A percentile compares a stretch with the other conserved stretches of the same genome.
Evolutionary conservation across 2,113 vertebrate species (phyloP).

Genomic region (Connochaetes taurinus): DNA sequence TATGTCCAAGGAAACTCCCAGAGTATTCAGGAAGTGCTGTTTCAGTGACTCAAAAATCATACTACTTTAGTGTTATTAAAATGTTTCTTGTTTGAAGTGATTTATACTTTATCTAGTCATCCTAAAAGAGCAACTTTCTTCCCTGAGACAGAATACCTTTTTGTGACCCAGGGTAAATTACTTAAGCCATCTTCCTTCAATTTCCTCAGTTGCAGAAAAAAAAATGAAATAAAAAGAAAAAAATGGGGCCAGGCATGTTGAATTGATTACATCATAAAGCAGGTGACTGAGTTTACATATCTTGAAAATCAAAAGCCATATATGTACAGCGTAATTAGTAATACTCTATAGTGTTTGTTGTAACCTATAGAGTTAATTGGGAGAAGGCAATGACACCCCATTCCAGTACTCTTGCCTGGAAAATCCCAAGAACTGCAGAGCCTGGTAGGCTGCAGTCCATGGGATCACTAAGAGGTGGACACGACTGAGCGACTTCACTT

Average conservation of each 20-base stretch:
- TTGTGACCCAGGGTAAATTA: background rate
- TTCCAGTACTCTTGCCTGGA: too few relatives aligned
- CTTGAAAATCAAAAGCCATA: background rate
- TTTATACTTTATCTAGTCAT: constrained; percentile 37
- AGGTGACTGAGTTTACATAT: background rate
- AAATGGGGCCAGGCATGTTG: background rate
- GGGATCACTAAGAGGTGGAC: too few relatives aligned
- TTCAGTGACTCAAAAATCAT: constrained; percentile 22
- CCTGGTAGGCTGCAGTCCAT: too few relatives aligned
- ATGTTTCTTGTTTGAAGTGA: constrained; percentile 9
- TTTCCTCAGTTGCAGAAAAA: constrained; percentile 6
- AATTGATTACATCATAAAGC: background rate
- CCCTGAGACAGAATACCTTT: background rate
- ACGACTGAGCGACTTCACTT: too few relatives aligned
- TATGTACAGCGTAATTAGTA: background rate
- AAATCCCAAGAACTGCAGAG: too few relatives aligned
- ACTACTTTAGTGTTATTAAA: constrained; percentile 2
- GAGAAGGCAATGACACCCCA: too few relatives aligned
- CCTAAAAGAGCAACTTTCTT: constrained; percentile 11
- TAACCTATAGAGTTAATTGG: background rate
- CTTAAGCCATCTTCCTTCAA: background rate
- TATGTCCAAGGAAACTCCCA: constrained; percentile 34
- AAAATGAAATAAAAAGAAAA: background rate
- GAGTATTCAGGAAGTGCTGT: background rate
- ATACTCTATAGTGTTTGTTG: background rate